Percentiles rank a stretch among this genome's conserved stretches.
These are phyloP conservation scores for Thamnophis elegans DNA, from an alignment of 2,797 vertebrate species.

Conservation along the genomic window DNA sequence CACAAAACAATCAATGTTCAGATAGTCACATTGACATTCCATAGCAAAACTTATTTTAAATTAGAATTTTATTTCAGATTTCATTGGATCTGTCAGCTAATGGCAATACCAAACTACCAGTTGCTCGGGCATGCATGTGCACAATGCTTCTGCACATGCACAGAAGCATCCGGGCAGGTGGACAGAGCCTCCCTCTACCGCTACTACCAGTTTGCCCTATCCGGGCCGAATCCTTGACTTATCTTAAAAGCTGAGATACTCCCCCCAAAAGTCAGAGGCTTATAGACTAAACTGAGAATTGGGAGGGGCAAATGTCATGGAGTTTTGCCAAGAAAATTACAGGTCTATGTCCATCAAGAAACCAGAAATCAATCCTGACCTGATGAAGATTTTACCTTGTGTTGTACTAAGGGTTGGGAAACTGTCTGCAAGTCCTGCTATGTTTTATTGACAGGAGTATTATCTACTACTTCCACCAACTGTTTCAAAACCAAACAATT, in stretches of 20 bases:
- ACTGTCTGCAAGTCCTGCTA: not conserved
- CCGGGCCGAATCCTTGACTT: not conserved
- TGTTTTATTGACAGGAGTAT: not conserved
- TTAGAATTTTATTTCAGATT: not conserved
- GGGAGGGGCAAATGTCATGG: not conserved
- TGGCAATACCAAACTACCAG: not conserved
- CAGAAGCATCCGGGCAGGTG: too few relatives aligned
- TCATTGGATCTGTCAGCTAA: not conserved
- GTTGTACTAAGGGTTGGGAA: not conserved
- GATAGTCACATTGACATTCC: not conserved
- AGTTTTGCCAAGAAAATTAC: not conserved
- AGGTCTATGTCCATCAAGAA: not conserved
- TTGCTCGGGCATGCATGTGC: too few relatives aligned
- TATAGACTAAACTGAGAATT: not conserved
- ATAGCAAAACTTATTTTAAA: not conserved
- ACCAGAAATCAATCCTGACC: not conserved
- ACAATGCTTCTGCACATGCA: too few relatives aligned
- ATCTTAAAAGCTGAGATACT: not conserved
- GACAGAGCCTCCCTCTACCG: too few relatives aligned
- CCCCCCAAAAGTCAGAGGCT: not conserved
- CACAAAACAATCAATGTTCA: not conserved
- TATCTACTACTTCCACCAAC: not conserved
- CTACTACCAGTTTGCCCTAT: too few relatives aligned
- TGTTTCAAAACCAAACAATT: conserved; percentile 3
- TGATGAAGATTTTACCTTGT: not conserved